Conservation (phyloP, 2,113 vertebrate genomes). For the Chroicocephalus ridibundus region DNA sequence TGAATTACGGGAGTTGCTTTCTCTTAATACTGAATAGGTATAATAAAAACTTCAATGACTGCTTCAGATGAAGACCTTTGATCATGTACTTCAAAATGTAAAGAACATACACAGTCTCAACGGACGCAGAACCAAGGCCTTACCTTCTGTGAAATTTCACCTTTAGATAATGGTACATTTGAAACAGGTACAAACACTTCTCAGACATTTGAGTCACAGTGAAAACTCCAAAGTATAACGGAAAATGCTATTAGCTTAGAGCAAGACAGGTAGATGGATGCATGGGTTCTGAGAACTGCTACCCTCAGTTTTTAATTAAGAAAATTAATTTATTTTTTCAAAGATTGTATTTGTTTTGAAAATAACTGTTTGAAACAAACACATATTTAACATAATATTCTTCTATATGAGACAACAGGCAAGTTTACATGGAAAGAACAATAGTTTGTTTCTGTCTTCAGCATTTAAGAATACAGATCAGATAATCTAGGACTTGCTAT, state of each 20-base stretch:
- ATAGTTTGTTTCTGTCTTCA: neutral
- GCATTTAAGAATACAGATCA: neutral
- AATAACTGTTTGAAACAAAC: neutral
- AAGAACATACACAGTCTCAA: neutral
- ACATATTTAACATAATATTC: neutral
- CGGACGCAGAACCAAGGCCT: neutral
- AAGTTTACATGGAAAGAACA: neutral
- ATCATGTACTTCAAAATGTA: neutral
- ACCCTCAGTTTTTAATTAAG: neutral
- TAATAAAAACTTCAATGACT: neutral
- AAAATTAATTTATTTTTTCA: neutral
- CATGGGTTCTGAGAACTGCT: neutral
- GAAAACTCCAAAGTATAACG: neutral
- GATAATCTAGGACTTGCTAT: neutral
- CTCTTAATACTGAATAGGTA: neutral
- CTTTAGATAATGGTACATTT: neutral
- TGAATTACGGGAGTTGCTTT: neutral
- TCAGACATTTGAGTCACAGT: neutral
- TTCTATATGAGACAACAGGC: neutral
- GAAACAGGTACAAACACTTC: neutral
- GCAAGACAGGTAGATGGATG: neutral
- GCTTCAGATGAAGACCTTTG: neutral
- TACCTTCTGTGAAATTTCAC: neutral
- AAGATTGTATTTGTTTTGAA: neutral
- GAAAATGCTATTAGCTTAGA: neutral